Evolutionary conservation across 2,113 vertebrate species (phyloP), one percentile per base, ranked within the genome.

Genomic region (Microtus ochrogaster): DNA sequence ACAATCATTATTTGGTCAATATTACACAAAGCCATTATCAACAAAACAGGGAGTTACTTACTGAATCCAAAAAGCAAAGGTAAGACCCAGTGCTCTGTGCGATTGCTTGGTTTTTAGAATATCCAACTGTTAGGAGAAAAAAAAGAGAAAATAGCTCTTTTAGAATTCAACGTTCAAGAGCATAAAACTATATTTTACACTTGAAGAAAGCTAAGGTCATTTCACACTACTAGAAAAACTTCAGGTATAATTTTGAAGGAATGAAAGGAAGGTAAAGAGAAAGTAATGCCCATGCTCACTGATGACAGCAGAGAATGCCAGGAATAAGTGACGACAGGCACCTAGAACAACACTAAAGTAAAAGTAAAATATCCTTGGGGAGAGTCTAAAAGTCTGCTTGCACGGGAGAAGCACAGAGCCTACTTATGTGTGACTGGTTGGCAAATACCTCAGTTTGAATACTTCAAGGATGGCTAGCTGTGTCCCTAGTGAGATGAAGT

Each of bases 41-140:
- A 81, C 28, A 87, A 78, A 65, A 89, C 28, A 89, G 44, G n/a
- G 63, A 86, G 33, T 74, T 83, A 99, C 99, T 99, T 98, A 99
- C 99, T 66, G 99, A 99, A 97, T 99, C 99, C 98, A 99, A 98
- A 98, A 99, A 99, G 98, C 99, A 99, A 96, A 99, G 99, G 96
- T 99, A 99, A 55, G 95, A 73, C 86, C 99, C 99, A 8, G 98
- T 98, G 97, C 99, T 99, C 98, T 99, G 99, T 82, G 96, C 94
- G 66, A 99, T 89, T 4, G 99, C 99, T 98, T 98, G 98, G 97
- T 99, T 99, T 98, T 99, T 99, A 94, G 99, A 99, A 98, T 99
- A 99, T 97, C 99, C 99, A 92, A 99, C 99, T 99, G 98, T 98
- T 98, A 98, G 97, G 85, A 81, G 55, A 95, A 72, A 81, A 58